phyloP scores from a whole-genome alignment of 92 coral and sea anemone genomes.

The Palythoa grandiflora region DNA sequence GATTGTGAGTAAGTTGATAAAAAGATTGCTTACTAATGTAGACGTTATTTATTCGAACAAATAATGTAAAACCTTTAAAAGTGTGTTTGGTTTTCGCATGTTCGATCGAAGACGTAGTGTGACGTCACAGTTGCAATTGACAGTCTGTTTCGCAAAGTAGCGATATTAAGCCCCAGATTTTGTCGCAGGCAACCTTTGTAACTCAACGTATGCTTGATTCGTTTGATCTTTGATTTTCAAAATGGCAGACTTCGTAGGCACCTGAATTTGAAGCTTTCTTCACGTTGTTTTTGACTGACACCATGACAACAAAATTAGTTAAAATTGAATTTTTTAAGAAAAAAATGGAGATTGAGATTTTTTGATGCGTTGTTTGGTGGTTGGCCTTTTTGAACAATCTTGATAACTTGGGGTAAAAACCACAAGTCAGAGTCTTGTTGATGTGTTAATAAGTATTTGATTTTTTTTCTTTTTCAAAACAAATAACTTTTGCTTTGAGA shows the following conservation, averaged over 20 bases:
- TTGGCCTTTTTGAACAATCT: neutral
- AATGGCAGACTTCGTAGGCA: neutral
- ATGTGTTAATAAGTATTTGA: neutral
- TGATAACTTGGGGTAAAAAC: neutral
- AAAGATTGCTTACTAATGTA: neutral
- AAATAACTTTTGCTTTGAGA: neutral
- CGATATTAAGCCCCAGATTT: neutral
- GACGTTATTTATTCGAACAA: neutral
- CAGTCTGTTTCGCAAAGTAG: neutral
- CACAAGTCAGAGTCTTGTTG: neutral
- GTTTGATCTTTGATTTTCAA: neutral
- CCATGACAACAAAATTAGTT: neutral
- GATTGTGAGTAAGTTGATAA: neutral
- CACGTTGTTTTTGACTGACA: neutral
- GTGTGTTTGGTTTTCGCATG: constrained; percentile 11
- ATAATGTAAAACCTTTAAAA: neutral
- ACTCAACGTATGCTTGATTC: neutral
- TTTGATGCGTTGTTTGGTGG: neutral
- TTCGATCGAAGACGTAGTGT: constrained; percentile 12
- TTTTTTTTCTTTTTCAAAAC: neutral
- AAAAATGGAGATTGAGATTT: neutral
- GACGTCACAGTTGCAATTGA: constrained; percentile 31
- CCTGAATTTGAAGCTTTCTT: neutral
- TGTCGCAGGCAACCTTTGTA: neutral
- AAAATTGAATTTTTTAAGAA: neutral